Evolutionary conservation across 2,888 invertebrate genomes (phyloP).

Genomic region (Tipula unca): DNA sequence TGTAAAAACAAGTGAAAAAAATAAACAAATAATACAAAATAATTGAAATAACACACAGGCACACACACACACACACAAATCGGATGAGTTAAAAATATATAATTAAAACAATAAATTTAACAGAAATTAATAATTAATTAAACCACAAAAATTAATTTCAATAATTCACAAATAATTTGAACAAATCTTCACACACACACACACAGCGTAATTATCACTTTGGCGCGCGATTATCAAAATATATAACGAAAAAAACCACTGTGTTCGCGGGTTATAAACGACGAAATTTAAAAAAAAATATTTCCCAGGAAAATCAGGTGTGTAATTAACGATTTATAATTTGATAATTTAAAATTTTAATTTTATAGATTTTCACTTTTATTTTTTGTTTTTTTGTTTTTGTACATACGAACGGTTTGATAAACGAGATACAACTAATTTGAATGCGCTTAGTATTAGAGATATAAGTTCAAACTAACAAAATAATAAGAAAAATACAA

Average conservation of each 20-base stretch:
- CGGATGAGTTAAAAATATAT: not conserved
- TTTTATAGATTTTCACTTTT: not conserved
- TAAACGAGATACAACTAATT: conserved; percentile 16
- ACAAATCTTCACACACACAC: not conserved
- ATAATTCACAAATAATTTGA: not conserved
- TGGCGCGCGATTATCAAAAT: not conserved
- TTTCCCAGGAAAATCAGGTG: not conserved
- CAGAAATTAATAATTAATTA: not conserved
- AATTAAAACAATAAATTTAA: no score
- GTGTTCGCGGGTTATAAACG: not conserved
- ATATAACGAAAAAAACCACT: not conserved
- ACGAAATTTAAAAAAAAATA: not conserved
- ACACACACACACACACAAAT: not conserved
- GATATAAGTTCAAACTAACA: not conserved
- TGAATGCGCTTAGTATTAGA: conserved; percentile 1
- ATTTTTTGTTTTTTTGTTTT: not conserved
- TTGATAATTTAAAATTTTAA: not conserved
- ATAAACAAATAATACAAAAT: not conserved
- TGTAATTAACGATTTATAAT: not conserved
- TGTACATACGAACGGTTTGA: not conserved
- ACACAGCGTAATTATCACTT: not conserved
- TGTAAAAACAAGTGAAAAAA: not conserved
- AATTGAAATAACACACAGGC: not conserved
- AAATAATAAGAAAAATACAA: not conserved
- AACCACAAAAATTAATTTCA: not conserved